Percentiles rank a stretch among this genome's conserved stretches.
phyloP scores from a whole-genome alignment of 2,888 invertebrate species.

The Unio delphinus region DNA sequence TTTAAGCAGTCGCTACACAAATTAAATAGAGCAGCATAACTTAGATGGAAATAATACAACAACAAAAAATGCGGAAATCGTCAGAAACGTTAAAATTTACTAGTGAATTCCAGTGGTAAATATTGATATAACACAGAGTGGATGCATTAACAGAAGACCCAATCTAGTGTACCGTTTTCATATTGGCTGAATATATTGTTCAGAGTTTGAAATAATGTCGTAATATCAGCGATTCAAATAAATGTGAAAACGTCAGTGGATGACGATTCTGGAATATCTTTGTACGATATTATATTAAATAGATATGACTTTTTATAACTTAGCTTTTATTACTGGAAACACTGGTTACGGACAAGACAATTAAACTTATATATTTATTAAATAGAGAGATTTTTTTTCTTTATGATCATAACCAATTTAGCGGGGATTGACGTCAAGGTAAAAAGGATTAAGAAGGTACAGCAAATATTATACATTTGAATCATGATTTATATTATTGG shows the following conservation, averaged over 20 bases:
- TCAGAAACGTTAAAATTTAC: slow-evolving; percentile 35
- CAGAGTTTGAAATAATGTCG: slow-evolving; percentile 47
- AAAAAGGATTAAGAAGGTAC: no score
- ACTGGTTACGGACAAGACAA: no score
- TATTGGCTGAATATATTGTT: slow-evolving; percentile 38
- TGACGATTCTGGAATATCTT: no score
- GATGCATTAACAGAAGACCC: slow-evolving; percentile 49
- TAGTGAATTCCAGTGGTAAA: slow-evolving; percentile 21
- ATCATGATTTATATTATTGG: no score
- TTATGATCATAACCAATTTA: no score
- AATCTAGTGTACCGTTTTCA: slow-evolving; percentile 52
- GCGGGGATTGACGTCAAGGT: no score
- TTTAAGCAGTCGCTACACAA: slow-evolving; percentile 17
- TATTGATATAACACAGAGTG: slow-evolving; percentile 28
- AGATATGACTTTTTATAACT: no score
- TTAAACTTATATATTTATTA: no score
- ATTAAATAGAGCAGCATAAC: slow-evolving; percentile 25
- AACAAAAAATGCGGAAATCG: slow-evolving; percentile 11
- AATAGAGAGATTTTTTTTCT: no score
- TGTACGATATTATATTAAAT: no score
- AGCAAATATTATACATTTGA: no score
- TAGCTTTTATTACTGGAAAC: no score
- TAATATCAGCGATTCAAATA: slow-evolving; percentile 75
- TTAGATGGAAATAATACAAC: slow-evolving; percentile 22
- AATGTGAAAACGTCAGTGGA: slow-evolving; percentile 62